Percentiles rank a stretch among this genome's conserved stretches.
Conservation (phyloP, 92 coral and sea anemone species). For the Bergia sp. region DNA sequence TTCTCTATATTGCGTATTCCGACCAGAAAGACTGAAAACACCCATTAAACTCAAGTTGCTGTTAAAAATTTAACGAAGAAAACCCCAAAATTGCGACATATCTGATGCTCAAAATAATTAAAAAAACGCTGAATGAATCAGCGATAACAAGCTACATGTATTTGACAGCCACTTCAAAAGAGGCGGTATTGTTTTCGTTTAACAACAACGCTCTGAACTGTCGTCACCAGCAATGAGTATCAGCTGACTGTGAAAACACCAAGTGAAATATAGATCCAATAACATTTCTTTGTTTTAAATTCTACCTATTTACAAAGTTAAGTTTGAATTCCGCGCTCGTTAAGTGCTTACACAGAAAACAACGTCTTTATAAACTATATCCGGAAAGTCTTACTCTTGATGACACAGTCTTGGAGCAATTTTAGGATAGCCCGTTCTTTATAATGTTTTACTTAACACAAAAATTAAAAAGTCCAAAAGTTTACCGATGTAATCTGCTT, state of each 20-base stretch:
- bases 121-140: not conserved
- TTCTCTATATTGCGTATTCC: not conserved
- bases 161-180: constrained; percentile 13
- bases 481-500: not conserved
- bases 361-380: not conserved
- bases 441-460: too few relatives aligned
- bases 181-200: constrained; percentile 14
- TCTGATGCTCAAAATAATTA: not conserved
- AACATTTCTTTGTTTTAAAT: not conserved
- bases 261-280: not conserved
- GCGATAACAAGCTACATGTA: not conserved
- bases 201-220: not conserved
- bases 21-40: constrained; percentile 5
- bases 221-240: not conserved
- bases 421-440: not conserved
- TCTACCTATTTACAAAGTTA: not conserved
- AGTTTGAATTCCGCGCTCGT: not conserved
- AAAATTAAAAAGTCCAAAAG: too few relatives aligned
- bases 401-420: not conserved
- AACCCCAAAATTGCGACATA: not conserved
- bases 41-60: not conserved
- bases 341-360: not conserved
- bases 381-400: not conserved
- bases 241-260: not conserved
- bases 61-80: not conserved